Evolutionary conservation across 1,140 invertebrate species (phyloP), one percentile per base, ranked within the genome.

Genomic region (Ruditapes philippinarum): DNA sequence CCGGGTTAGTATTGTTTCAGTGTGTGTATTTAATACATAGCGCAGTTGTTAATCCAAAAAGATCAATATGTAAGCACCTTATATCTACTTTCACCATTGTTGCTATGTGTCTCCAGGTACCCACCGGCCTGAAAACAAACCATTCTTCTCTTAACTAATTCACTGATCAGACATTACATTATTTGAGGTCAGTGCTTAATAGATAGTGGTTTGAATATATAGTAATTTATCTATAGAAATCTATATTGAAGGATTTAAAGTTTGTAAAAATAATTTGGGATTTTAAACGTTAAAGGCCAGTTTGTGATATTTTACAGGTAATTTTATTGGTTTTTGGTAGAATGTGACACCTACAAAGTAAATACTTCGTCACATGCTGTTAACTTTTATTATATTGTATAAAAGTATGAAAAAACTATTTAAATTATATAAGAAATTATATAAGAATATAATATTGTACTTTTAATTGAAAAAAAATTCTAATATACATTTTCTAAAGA

Each of bases 31-130:
- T 28, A 36, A 70, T 57, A 57, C 54, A 57, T 70, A 70, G 25
- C 33, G 22, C 9, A 38, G 65, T 70, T 17, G 65, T 40, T 70
- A 78, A 51, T 78, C 31, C 36, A 36, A 19, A 31, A 7, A n/a
- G 36, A 74, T 85, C 89, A 80, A 85, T 80, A 85, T 31, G 54
- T 80, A 84, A 86, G 85, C 73, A 80, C 85, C 74, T 88, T 88
- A 68, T 79, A 80, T 84, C 82, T 73, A 90, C 89, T 85, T 79
- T 85, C 81, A 70, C 36, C n/a, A 70, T 40, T 74, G 92, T 93
- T 93, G 92, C 92, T 79, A 91, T 74, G 91, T 87, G 92, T 93
- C 91, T 91, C 92, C 80, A 93, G 78, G 92, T 89, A 93, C 84
- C 90, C 82, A 82, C 45, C 78, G 87, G 62, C 49, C 84, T 31